Evolutionary conservation across 2,113 vertebrate species (phyloP), one percentile per base, ranked within the genome.

Genomic region (pig (Sus scrofa)): DNA sequence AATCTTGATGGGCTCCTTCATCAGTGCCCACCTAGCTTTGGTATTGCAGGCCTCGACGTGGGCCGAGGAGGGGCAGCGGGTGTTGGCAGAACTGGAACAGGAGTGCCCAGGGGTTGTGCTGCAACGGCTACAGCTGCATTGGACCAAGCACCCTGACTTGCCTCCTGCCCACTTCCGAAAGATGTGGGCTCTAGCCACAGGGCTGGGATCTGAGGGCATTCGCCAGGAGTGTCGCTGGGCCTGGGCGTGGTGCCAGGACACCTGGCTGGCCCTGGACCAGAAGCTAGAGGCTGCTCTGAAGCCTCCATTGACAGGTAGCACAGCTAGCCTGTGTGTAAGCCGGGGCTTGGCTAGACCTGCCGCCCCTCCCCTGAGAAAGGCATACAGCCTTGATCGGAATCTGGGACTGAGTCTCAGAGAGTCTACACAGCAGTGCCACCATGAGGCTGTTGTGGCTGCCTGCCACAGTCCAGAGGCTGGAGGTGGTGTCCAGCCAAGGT

Each of bases 181-280:
- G 97, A 99, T 99, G 99, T 99, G 99, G 97, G 99, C 98, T 71
- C 97, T 99, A 94, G 99, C 99, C 19, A 98, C 98, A 0, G 99
- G 99, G 84, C 96, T 99, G 89, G 98, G 98, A 50, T 99, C 98
- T 10, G 98, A 99, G 14, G 97, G 97, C 60, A 99, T 99, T 9
- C 98, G 99, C 85, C 99, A 99, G 88, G 99, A 99, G 88, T 99
- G 99, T 98, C 99, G 98, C 83, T 98, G 99, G 5, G 98, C 99
- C 4, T 99, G 99, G 99, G 98, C 99, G 26, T 99, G 98, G 94
- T 99, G 99, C 96, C 99, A 99, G 98, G 99, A 99, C 96, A 99
- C 99, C 73, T 99, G 98, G 96, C 97, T 98, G 95, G 99, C 98
- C 94, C 99, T 99, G 81, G 99, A 99, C 95, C 99, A 98, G 98